These are phyloP conservation scores for Drosophila bipectinata DNA, from an alignment of 1,140 invertebrate species.

Conservation along the genomic window DNA sequence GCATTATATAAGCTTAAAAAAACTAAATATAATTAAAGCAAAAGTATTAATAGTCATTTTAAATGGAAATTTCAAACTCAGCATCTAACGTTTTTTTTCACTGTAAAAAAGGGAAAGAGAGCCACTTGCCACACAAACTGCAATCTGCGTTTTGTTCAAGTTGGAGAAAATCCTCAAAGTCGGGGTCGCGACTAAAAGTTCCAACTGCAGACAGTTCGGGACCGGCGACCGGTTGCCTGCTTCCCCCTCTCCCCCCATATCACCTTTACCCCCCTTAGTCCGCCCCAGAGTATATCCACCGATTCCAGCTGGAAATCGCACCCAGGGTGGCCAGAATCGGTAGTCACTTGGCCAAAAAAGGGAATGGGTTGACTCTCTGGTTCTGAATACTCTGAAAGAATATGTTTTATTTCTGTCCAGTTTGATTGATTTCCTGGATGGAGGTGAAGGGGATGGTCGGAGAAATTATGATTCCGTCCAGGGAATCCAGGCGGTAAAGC, in stretches of 20 bases:
- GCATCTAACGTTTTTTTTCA: not conserved
- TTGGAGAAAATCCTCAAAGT: conserved; percentile 37
- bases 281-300: not conserved
- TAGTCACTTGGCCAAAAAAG: conserved; percentile 27
- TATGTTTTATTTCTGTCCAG: conserved; percentile 38
- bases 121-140: conserved; percentile 40
- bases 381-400: not conserved
- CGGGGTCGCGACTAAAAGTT: conserved; percentile 38
- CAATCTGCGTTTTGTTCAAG: conserved; percentile 5
- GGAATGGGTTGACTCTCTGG: not conserved
- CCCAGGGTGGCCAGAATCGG: conserved; percentile 49
- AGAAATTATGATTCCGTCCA: not conserved
- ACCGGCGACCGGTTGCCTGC: conserved; percentile 61
- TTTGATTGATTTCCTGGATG: conserved; percentile 36
- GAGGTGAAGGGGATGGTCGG: not conserved
- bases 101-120: conserved; percentile 5
- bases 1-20: too few species aligned
- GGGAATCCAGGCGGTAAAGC: not conserved
- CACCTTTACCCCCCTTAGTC: not conserved
- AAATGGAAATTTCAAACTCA: not conserved
- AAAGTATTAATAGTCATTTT: not conserved
- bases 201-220: conserved; percentile 61
- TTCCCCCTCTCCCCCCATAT: not conserved
- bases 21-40: not conserved
- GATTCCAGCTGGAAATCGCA: not conserved